phyloP scores from a whole-genome alignment of 2,113 vertebrate species.

The Alaudala cheleensis region DNA sequence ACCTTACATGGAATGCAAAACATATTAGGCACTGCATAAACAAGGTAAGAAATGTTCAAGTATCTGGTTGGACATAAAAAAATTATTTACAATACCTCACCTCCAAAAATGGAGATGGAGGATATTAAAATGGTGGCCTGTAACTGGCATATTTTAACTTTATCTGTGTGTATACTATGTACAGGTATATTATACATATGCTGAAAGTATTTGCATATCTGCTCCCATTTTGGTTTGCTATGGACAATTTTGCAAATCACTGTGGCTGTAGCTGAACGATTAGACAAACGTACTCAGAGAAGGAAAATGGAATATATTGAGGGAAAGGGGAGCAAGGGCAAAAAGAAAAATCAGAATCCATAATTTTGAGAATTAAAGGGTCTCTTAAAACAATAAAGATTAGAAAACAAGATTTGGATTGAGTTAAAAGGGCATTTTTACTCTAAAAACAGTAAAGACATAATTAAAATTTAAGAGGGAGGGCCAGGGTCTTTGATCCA shows the following conservation, averaged over 20 bases:
- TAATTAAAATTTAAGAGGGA: not conserved
- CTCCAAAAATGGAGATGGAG: rapidly evolving
- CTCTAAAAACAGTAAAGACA: not conserved
- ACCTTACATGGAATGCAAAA: not conserved
- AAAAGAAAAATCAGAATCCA: not conserved
- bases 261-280: not conserved
- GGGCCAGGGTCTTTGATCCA: not conserved
- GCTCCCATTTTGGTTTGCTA: not conserved
- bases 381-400: not conserved
- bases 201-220: not conserved
- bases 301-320: not conserved
- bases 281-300: not conserved
- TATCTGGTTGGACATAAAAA: not conserved
- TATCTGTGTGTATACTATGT: not conserved
- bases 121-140: not conserved
- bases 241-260: not conserved
- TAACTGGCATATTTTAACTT: not conserved
- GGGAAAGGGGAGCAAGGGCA: not conserved
- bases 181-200: no score
- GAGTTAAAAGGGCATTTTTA: not conserved
- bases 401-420: not conserved
- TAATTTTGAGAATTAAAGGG: not conserved
- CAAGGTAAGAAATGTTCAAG: not conserved
- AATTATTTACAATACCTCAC: not conserved
- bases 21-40: not conserved